Percentiles rank a stretch among this genome's conserved stretches.
Evolutionary conservation across 2,113 vertebrate species (phyloP).

Genomic region (Corythornis cristatus): DNA sequence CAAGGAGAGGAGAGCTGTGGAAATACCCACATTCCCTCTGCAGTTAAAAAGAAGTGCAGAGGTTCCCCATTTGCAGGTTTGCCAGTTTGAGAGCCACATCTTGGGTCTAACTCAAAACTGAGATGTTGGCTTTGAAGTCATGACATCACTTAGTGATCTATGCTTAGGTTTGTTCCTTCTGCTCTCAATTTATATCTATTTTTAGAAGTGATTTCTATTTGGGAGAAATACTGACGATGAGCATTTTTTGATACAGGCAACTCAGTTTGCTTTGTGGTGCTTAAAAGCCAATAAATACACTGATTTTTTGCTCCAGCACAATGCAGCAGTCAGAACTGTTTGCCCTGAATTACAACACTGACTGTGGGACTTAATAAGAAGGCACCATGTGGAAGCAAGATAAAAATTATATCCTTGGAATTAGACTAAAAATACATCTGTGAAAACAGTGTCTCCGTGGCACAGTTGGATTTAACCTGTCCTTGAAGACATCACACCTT

Average conservation of each 20-base stretch:
- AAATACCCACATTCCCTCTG: not conserved
- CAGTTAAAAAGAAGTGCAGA: not conserved
- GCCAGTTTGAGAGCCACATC: not conserved
- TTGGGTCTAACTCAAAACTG: not conserved
- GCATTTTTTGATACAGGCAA: not conserved
- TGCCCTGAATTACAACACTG: constrained; percentile 15
- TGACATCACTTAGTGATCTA: not conserved
- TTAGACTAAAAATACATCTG: constrained; percentile 42
- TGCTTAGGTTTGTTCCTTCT: not conserved
- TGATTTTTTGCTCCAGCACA: not conserved
- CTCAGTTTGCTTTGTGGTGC: not conserved
- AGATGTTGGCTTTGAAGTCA: not conserved
- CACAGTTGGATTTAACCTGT: constrained; percentile 5
- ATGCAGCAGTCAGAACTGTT: not conserved
- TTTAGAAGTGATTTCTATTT: not conserved
- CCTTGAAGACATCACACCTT: constrained; percentile 40
- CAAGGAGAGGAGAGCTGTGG: not conserved
- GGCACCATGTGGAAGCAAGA: constrained; percentile 31
- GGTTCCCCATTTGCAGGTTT: not conserved
- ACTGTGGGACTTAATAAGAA: not conserved
- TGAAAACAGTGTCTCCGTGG: not conserved
- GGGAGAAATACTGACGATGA: not conserved
- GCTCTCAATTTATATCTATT: not conserved
- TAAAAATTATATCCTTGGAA: constrained; percentile 43
- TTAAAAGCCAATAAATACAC: not conserved